These are phyloP conservation scores for Neoaliturus tenellus DNA, from an alignment of 2,888 invertebrate species.

Conservation along the genomic window DNA sequence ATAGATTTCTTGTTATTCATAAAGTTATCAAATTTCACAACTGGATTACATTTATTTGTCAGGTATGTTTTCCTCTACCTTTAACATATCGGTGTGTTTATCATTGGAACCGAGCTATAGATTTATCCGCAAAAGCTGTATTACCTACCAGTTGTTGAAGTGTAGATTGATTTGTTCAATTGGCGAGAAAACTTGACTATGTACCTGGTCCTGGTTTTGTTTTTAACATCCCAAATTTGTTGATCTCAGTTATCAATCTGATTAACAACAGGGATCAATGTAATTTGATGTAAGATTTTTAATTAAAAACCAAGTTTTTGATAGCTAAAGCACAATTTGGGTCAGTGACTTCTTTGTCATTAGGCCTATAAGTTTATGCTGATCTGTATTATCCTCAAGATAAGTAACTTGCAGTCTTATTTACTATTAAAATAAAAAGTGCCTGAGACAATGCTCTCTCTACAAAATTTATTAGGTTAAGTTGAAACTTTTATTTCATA, in stretches of 20 bases:
- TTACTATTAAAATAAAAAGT: too few relatives aligned
- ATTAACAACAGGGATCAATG: too few relatives aligned
- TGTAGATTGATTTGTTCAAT: constrained; percentile 20
- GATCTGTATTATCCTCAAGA: too few relatives aligned
- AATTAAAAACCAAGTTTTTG: background rate
- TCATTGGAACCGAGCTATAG: background rate
- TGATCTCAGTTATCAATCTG: too few relatives aligned
- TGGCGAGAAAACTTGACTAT: background rate
- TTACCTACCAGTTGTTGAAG: constrained; percentile 1
- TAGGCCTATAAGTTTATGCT: too few relatives aligned
- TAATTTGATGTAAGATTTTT: background rate
- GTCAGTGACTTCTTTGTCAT: constrained; percentile 54
- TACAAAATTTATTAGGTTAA: too few relatives aligned
- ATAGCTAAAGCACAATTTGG: constrained; percentile 10
- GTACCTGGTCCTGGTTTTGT: background rate
- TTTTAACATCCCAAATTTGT: too few relatives aligned
- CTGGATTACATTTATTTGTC: background rate
- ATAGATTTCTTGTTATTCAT: background rate
- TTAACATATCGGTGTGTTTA: background rate
- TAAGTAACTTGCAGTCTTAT: too few relatives aligned
- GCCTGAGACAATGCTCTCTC: too few relatives aligned
- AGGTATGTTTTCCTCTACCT: background rate
- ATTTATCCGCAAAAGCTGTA: constrained; percentile 6
- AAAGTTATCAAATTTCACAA: background rate
- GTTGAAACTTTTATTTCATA: too few relatives aligned